A percentile compares a stretch with the other conserved stretches of the same genome.
phyloP scores from a whole-genome alignment of 2,888 invertebrate species.

The Frankliniella fusca region DNA sequence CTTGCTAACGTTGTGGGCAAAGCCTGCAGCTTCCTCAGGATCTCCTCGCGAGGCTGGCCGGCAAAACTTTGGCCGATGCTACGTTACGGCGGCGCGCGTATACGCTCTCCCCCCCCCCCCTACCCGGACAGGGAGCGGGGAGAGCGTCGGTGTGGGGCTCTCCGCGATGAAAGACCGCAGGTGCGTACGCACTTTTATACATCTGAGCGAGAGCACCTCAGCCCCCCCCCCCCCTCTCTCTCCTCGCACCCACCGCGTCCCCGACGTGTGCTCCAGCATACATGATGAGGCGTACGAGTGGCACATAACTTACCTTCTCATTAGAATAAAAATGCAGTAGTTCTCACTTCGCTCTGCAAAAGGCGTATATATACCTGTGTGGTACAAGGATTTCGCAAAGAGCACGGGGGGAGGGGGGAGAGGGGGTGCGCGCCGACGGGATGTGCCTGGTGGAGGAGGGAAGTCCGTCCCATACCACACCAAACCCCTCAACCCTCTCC shows the following conservation, averaged over 20 bases:
- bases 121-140: too few species aligned
- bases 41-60: too few species aligned
- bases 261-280: background rate
- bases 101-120: too few species aligned
- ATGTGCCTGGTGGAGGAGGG: background rate
- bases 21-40: too few species aligned
- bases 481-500: too few species aligned
- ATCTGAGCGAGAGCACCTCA: conserved; percentile 23
- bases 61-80: too few species aligned
- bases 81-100: too few species aligned
- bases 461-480: too few species aligned
- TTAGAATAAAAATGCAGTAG: conserved; percentile 18
- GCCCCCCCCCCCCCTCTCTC: background rate
- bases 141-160: too few species aligned
- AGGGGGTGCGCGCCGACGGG: background rate
- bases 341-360: background rate
- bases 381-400: background rate
- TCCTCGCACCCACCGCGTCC: background rate
- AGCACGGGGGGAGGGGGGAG: background rate
- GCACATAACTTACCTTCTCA: conserved; percentile 20
- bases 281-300: background rate
- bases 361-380: background rate
- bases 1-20: too few species aligned
- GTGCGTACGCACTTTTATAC: background rate
- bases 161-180: background rate